Conservation (phyloP, 2,888 invertebrate genomes). For the Amphipyra berbera region DNA sequence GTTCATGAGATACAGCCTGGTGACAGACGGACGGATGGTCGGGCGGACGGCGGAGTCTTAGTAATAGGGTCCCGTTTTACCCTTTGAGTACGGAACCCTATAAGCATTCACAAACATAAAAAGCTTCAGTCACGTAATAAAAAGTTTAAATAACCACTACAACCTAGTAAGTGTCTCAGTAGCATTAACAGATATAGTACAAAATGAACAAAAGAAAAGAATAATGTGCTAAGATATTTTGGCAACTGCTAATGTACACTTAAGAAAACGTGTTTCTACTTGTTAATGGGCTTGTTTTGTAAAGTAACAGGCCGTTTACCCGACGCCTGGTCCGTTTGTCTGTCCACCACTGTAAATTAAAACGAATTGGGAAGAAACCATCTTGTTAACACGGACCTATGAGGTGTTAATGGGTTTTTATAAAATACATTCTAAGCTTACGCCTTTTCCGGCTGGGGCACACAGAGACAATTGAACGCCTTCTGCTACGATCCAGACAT, state of each 20-base stretch:
- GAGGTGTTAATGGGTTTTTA: neutral
- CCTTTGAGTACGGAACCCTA: no score
- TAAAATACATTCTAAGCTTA: neutral
- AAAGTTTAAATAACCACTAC: conserved; percentile 17
- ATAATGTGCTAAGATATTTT: conserved; percentile 50
- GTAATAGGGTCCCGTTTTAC: no score
- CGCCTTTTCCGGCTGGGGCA: no score
- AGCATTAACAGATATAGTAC: conserved; percentile 25
- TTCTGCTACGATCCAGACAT: no score
- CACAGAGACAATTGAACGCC: no score
- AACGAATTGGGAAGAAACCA: conserved; percentile 25
- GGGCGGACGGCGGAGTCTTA: no score
- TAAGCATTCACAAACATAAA: neutral
- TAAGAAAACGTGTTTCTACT: conserved; percentile 54
- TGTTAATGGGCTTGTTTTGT: conserved; percentile 51
- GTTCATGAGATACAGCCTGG: no score
- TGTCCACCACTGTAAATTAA: conserved; percentile 48
- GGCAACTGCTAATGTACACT: conserved; percentile 53
- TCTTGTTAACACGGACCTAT: conserved; percentile 6
- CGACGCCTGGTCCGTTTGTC: conserved; percentile 38
- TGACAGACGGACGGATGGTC: no score
- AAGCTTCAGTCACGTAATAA: neutral
- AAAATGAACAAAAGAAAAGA: conserved; percentile 41
- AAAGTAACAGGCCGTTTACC: conserved; percentile 43
- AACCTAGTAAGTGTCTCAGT: conserved; percentile 25